Evolutionary conservation across 2,113 vertebrate species (phyloP).

Genomic region (western clawed frog (Xenopus tropicalis)): UCB_Xtro_10.0 CM004445.2:51254001-51254500

Average conservation of each 20-base stretch:
- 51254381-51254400: too few species aligned
- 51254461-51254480: too few species aligned
- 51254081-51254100: not conserved
- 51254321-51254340: too few species aligned
- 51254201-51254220: slow-evolving; percentile 48
- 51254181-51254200: slow-evolving; percentile 42
- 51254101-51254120: slow-evolving; percentile 9
- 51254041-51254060: not conserved
- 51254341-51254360: too few species aligned
- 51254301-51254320: slow-evolving; percentile 43
- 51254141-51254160: slow-evolving; percentile 20
- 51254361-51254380: too few species aligned
- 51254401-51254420: too few species aligned
- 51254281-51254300: slow-evolving; percentile 47
- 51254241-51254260: slow-evolving; percentile 48
- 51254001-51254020: not conserved
- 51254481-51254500: too few species aligned
- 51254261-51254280: slow-evolving; percentile 40
- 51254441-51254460: too few species aligned
- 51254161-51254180: slow-evolving; percentile 34
- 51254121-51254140: slow-evolving; percentile 10
- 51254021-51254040: not conserved
- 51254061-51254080: not conserved
- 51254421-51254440: too few species aligned
- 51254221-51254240: slow-evolving; percentile 46